Base-by-base conservation (phyloP, 1,140 invertebrate genomes). In the Aphidius gifuensis region DNA sequence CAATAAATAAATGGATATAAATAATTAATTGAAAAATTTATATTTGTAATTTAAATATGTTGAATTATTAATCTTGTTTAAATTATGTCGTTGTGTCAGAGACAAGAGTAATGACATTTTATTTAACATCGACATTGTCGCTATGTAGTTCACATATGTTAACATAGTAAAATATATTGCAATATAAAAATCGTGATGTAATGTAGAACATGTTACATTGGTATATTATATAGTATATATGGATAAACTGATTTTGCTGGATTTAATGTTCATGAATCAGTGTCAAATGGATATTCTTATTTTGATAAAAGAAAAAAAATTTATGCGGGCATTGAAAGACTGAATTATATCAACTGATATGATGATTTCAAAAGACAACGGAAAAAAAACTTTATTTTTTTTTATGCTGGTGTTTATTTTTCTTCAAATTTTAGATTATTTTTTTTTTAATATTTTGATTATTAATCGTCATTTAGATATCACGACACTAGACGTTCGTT, bases 221-320 rank as follows among this genome's bases (percentile, higher is more conserved):
- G 47, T 66, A 23, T 51, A 32, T 21, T 49, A 48, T 48, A 49
- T 49, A 32, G n/a, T 49, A 21, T 16, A 16, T 49, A 16, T 49
- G n/a, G 7, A 16, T 21, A 49, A 21, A n/a, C n/a, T 56, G 32
- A 54, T 42, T 42, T 38, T 56, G 57, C n/a, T 23, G 38, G 40
- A 39, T 23, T 9, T 66, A 57, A 62, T 58, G 58, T 66, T 70
- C 66, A 73, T 73, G 70, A 66, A 74, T 74, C 72, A 74, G 73
- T 53, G 72, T 73, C 71, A 65, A 70, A 71, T 73, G 71, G 70
- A 66, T 69, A 61, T 57, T 44, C 57, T 45, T 39, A 69, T 40
- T 32, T 59, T 47, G 48, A n/a, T 50, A 56, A 58, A 49, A 43
- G n/a, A n/a, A 23, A 39, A 39, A 32, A 47, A 48, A 63, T 63